phyloP scores from a whole-genome alignment of 1,140 invertebrate genomes.

The Saccostrea glomerata region DNA sequence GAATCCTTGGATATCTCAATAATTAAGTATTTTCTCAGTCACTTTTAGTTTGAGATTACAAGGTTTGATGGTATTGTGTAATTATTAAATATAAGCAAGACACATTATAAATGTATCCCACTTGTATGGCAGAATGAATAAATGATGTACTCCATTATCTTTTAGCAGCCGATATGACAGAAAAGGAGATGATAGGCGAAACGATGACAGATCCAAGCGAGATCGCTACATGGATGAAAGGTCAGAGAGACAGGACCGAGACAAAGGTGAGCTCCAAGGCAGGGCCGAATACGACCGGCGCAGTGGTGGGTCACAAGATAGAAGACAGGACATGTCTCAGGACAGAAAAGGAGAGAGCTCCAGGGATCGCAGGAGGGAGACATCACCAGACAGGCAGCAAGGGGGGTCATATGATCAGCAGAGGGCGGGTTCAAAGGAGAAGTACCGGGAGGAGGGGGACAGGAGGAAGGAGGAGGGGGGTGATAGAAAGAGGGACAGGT shows the following conservation, averaged over 20 bases:
- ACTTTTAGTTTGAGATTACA: no score
- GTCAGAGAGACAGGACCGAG: conserved; percentile 7
- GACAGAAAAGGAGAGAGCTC: conserved; percentile 17
- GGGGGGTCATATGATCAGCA: not conserved
- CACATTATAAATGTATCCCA: no score
- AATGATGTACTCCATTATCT: no score
- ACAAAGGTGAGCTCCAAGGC: not conserved
- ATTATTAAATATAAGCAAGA: no score
- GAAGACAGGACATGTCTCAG: conserved; percentile 30
- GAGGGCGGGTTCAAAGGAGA: conserved; percentile 52
- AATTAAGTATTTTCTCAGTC: no score
- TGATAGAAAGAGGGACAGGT: conserved; percentile 5
- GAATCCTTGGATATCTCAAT: no score
- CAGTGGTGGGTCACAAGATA: not conserved
- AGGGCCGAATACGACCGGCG: conserved; percentile 15
- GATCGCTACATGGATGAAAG: conserved; percentile 48
- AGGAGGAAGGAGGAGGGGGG: conserved; percentile 16
- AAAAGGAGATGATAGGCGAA: conserved; percentile 25
- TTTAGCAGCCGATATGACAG: conserved; percentile 42
- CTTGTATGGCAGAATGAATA: no score
- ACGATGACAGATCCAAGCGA: conserved; percentile 1
- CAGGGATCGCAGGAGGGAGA: conserved; percentile 27
- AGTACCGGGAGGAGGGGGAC: conserved; percentile 22
- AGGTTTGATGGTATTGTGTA: no score
- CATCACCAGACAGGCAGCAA: conserved; percentile 1